Percentiles rank a stretch among this genome's conserved stretches.
Conservation (phyloP, 2,888 invertebrate genomes). For the Drosophila anomelani region DNA sequence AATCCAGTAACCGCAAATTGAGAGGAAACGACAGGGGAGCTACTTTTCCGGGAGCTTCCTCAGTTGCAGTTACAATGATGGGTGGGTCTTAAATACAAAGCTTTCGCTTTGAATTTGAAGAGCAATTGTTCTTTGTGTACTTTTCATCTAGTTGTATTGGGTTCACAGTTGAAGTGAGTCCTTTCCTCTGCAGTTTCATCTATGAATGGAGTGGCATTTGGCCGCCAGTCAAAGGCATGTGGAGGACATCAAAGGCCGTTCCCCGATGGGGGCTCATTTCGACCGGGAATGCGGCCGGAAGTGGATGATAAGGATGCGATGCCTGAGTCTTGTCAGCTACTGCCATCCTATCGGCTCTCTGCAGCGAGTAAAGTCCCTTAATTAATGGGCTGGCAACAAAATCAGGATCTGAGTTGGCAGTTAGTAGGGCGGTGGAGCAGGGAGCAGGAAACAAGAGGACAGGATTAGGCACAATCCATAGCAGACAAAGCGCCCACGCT, state of each 20-base stretch:
- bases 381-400: conserved; percentile 12
- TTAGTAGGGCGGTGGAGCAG: neutral
- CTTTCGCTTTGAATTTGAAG: neutral
- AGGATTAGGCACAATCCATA: conserved; percentile 23
- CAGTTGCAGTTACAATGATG: too few relatives aligned
- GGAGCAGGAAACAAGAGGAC: neutral
- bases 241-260: conserved; percentile 16
- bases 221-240: neutral
- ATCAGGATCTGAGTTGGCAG: neutral
- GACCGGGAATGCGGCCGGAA: neutral
- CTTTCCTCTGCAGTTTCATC: too few relatives aligned
- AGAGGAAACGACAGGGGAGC: neutral
- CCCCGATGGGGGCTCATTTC: neutral
- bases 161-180: neutral
- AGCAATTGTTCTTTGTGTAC: neutral
- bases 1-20: neutral
- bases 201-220: neutral
- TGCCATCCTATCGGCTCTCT: neutral
- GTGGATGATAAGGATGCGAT: neutral
- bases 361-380: conserved; percentile 2
- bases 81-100: too few relatives aligned
- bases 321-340: conserved; percentile 16
- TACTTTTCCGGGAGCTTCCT: too few relatives aligned
- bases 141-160: neutral
- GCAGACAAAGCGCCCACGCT: conserved; percentile 14